Percentiles rank a stretch among this genome's conserved stretches.
phyloP scores from a whole-genome alignment of 2,797 vertebrate species.

The Anguilla pacifica region DNA sequence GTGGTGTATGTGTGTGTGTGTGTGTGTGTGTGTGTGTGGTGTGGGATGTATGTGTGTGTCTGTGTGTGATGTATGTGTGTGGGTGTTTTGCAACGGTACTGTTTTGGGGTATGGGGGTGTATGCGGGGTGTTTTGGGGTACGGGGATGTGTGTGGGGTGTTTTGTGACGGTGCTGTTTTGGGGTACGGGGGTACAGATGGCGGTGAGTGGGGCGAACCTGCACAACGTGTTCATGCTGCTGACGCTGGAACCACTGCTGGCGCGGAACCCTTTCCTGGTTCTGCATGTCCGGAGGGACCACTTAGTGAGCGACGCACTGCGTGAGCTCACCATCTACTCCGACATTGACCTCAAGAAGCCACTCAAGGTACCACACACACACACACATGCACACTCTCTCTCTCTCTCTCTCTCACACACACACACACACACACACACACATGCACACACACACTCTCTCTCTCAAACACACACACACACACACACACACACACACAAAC shows the following conservation, averaged over 20 bases:
- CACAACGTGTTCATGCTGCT: slow-evolving; percentile 98
- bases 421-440: not conserved
- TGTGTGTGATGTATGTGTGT: not conserved
- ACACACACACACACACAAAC: too few relatives aligned
- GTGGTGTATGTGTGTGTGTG: too few relatives aligned
- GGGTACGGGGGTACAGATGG: slow-evolving; percentile 77
- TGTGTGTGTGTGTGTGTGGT: not conserved
- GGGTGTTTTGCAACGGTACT: not conserved
- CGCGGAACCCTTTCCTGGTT: slow-evolving; percentile 92
- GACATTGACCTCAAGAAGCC: slow-evolving; percentile 97
- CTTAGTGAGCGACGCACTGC: slow-evolving; percentile 90
- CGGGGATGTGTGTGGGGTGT: not conserved
- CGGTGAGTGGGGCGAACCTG: slow-evolving; percentile 92
- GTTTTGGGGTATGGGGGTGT: not conserved
- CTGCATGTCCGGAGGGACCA: slow-evolving; percentile 91
- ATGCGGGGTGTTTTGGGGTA: not conserved
- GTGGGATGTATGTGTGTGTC: not conserved
- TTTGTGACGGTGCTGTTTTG: not conserved
- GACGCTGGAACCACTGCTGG: slow-evolving; percentile 91
- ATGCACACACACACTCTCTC: too few relatives aligned
- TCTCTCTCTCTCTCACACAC: too few relatives aligned
- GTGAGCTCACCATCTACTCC: slow-evolving; percentile 92
- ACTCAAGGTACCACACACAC: slow-evolving; percentile 77
- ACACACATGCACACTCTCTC: not conserved
- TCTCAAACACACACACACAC: too few relatives aligned